Conservation (phyloP, 2,888 invertebrate genomes). For the Lordiphosa fenestrarum region DNA sequence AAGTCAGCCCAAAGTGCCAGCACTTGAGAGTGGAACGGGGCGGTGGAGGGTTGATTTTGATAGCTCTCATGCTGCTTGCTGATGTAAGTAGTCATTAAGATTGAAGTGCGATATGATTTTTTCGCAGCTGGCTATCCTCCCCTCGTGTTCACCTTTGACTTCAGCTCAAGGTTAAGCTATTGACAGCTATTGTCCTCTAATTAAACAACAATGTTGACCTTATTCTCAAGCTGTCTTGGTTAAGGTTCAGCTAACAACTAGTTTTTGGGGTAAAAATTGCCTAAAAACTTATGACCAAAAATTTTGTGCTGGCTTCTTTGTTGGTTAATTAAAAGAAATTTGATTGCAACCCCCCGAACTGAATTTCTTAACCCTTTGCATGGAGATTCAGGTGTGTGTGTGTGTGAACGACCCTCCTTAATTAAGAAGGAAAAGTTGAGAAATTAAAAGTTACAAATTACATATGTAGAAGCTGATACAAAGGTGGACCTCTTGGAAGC, state of each 20-base stretch:
- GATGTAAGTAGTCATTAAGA: constrained; percentile 73
- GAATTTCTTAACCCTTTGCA: constrained; percentile 19
- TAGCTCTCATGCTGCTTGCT: constrained; percentile 46
- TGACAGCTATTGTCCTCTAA: constrained; percentile 70
- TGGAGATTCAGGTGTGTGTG: constrained; percentile 8
- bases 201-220: constrained; percentile 73
- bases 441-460: constrained; percentile 1
- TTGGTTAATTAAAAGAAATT: constrained; percentile 57
- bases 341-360: constrained; percentile 36
- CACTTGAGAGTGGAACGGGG: constrained; percentile 37
- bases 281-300: constrained; percentile 15
- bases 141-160: constrained; percentile 46
- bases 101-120: constrained; percentile 65
- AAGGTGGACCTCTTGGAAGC: too few relatives aligned
- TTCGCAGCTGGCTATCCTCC: constrained; percentile 56
- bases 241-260: constrained; percentile 47
- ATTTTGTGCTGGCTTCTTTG: constrained; percentile 47
- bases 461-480: too few relatives aligned
- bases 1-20: constrained; percentile 46
- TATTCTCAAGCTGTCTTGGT: constrained; percentile 53
- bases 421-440: background rate
- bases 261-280: constrained; percentile 34
- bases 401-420: constrained; percentile 11
- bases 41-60: constrained; percentile 18
- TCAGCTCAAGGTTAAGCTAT: constrained; percentile 33